Evolutionary conservation across 2,113 vertebrate species (phyloP), one percentile per base, ranked within the genome.

Genomic region (Excalfactoria chinensis): DNA sequence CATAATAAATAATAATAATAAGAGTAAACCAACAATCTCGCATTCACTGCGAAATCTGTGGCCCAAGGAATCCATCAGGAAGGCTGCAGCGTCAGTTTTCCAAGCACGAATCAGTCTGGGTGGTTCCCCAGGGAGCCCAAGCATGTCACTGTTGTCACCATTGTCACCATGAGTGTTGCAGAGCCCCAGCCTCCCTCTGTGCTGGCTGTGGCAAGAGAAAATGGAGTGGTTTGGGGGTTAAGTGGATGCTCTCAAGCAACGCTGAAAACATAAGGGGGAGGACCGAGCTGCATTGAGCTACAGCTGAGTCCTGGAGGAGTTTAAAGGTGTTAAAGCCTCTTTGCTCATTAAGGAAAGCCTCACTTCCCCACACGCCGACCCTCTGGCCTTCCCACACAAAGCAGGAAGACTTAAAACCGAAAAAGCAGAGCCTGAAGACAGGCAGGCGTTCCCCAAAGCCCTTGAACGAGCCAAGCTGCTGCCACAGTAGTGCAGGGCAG

Each of bases 81-180:
- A 73, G 78, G 56, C 60, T 15, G 2, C 84, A 46, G 66, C 51
- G 1, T 78, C 8, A 58, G 84, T n/a, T 85, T 93, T 74, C 80
- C 67, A 21, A 59, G 84, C 84, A 80, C 26, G 17, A 69, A 76
- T 48, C 90, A 90, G 88, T 69, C 90, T 91, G 93, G 49, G 58
- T 44, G 21, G 22, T 44, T 83, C 91, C 88, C 85, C 1, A 62
- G 56, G 44, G 71, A 62, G 49, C 13, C 56, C 40, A 67, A 62
- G 76, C 85, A 56, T 46, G 88, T 62, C 59, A 62, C 59, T 19
- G 10, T 19, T 55, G 53, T 62, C 59, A 62, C 59, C 9, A 32
- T 30, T 55, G 53, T 55, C 53, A 55, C 53, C 28, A 32, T 6
- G 30, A 9, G 16, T 25, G 53, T 28, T 28, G 5, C 44, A 3